Base-by-base conservation (phyloP, 2,113 vertebrate species). In the Pomatorhinus ruficollis region DNA sequence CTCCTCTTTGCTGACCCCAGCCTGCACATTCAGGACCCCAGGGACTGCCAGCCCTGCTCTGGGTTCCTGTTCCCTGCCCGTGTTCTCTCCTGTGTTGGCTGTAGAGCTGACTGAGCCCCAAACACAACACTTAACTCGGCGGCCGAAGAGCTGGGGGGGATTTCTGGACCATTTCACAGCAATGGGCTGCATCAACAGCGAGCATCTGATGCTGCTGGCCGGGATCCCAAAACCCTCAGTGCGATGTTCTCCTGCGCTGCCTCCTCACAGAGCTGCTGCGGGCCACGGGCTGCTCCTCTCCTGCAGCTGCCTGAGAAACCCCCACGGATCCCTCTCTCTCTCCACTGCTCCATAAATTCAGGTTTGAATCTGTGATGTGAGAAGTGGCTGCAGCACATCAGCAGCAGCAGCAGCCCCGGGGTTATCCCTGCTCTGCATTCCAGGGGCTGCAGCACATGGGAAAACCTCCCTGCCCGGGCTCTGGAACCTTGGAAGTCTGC, bases 161-260 rank as follows among this genome's bases (percentile, higher is more conserved):
- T 95, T 97, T 96, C 94, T 96, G 93, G 94, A 87, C 93, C 94
- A 95, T 96, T 96, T 95, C 90, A 96, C 93, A 90, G 90, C 82
- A 93, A 95, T 56, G 66, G 82, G 56, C 92, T 74, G 76, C 83
- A 90, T 88, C 90, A 76, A 76, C 71, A 63, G 60, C 71, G 74
- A 92, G 71, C 70, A 83, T 74, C 71, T 92, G 85, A 96, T 74
- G 85, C 75, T 86, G 18, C 24, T 96, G 95, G 95, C 95, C 27
- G 5, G 6, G 63, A 30, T 93, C 94, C 95, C 82, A 54, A 74
- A 90, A 63, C 15, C 50, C 59, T 83, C 1, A 0, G 49, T 7
- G 23, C 9, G 22, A 1, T 45, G 3, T 42, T 64, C 70, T 71
- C 7, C 0, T 52, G 64, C 6, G 6, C 64, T 77, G 69, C 77